Base-by-base conservation (phyloP, 1,140 invertebrate species). In the Heliconius melpomene region DNA sequence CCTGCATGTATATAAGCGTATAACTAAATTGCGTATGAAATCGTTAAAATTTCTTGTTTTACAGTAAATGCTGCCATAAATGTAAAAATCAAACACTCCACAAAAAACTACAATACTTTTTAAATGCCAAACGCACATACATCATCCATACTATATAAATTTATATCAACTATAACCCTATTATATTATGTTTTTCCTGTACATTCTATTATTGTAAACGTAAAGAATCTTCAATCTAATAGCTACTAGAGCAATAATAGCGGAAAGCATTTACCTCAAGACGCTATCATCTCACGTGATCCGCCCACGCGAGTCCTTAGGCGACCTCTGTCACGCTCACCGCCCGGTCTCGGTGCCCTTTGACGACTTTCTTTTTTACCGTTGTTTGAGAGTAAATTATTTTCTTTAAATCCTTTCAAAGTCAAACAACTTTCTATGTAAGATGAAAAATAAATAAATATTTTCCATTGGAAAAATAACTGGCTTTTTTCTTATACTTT, bases 261-360 rank as follows among this genome's bases (percentile, higher is more conserved):
- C 60, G 60, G 26, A 29, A 66, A 66, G 60, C 60, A n/a, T 66
- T 66, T 66, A 66, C 60, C 60, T 66, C 23, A 29, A 66, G 71
- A 72, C 32, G 36, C 18, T 46, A 54, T 23, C 75, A 70, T 77
- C 40, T 77, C 75, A 77, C 60, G 75, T 70, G 57, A 70, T 29
- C 38, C 60, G 36, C 75, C 75, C 38, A 77, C 75, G 40, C 74
- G 54, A 40, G 60, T 77, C 36, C 32, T 70, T 70, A 46, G 16
- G 70, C 75, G 75, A 40, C 57, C 57, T 77, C 75, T 77, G 75
- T 77, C 75, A 70, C 60, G 75, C 20, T 76, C 36, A 16, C 74
- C 23, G 52, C 18, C 54, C 54, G 54, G n/a, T 66, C 60, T 29
- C 23, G 2, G 26, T 66, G 60, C 60, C 60, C 60, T 66, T 66